These are phyloP conservation scores for Garrulus glandarius DNA, from an alignment of 2,797 vertebrate species.

Conservation along the genomic window DNA sequence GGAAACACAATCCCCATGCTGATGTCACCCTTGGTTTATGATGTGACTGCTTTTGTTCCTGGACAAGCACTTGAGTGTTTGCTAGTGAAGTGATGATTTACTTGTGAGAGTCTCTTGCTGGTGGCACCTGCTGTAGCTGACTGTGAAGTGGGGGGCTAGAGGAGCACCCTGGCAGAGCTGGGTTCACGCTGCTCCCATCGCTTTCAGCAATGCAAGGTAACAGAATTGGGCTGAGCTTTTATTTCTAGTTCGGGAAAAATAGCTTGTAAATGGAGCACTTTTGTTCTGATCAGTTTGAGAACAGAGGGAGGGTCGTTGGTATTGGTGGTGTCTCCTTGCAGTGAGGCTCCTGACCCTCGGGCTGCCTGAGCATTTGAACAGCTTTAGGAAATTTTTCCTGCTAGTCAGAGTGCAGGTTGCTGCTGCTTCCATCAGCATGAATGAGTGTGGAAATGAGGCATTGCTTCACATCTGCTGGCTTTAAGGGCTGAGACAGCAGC, in stretches of 20 bases:
- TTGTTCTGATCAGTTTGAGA: background rate
- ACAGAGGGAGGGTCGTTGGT: background rate
- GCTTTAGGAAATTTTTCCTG: background rate
- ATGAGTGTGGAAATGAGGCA: rapidly evolving
- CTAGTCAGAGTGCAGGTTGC: background rate
- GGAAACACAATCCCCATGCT: conserved; percentile 52
- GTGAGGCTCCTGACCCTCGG: rapidly evolving
- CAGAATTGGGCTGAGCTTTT: background rate
- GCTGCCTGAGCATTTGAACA: background rate
- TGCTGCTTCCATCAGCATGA: background rate
- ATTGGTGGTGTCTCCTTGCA: background rate
- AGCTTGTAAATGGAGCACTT: background rate
- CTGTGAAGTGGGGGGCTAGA: background rate
- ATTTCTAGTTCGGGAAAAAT: background rate
- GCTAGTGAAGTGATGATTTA: background rate
- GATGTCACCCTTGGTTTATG: conserved; percentile 56
- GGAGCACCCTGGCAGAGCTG: background rate
- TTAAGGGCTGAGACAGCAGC: background rate
- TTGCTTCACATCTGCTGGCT: background rate
- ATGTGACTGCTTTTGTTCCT: conserved; percentile 52
- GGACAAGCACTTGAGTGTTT: conserved; percentile 3
- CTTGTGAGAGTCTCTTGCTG: background rate
- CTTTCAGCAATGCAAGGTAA: conserved; percentile 32
- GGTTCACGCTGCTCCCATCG: rapidly evolving
- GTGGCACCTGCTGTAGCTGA: background rate